phyloP scores from a whole-genome alignment of 2,888 invertebrate genomes.

The Mythimna albipuncta region DNA sequence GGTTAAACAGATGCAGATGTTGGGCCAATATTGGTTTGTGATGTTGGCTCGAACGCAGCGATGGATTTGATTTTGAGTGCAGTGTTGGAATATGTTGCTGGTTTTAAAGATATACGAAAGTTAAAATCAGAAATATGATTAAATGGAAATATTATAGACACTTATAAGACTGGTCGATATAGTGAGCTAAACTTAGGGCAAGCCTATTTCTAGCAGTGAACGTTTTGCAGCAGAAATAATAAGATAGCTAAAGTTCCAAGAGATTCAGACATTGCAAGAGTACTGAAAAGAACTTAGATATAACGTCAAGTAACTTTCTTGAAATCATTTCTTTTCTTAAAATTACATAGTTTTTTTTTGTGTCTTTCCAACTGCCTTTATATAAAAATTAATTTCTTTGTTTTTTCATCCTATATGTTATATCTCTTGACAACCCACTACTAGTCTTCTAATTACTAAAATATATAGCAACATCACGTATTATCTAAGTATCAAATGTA shows the following conservation, averaged over 20 bases:
- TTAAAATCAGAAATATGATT: no score
- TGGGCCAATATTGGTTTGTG: conserved; percentile 40
- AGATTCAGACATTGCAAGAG: not conserved
- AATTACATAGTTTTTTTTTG: no score
- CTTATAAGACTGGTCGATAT: no score
- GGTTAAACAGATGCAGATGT: conserved; percentile 45
- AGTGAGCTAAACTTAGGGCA: no score
- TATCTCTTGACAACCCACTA: not conserved
- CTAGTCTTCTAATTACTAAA: conserved; percentile 43
- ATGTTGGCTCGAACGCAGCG: conserved; percentile 27
- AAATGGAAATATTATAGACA: no score
- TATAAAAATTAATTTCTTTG: conserved; percentile 2
- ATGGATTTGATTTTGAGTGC: not conserved
- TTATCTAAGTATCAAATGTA: conserved; percentile 47
- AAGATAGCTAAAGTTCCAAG: no score
- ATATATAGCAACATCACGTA: conserved; percentile 26
- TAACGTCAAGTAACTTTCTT: not conserved
- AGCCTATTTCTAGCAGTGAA: no score
- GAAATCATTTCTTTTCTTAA: no score
- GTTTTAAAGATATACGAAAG: no score
- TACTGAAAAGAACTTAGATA: not conserved
- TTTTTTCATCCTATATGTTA: not conserved
- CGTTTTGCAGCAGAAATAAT: no score
- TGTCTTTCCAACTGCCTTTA: no score
- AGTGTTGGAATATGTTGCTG: no score